Conservation (phyloP, 2,113 vertebrate genomes). For the human region GRCh38 chr6:57487001-57487500, state of each 20-base stretch:
- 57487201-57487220: slow-evolving; percentile 32
- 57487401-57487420: too few relatives aligned
- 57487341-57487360: too few relatives aligned
- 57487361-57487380: too few relatives aligned
- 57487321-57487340: too few relatives aligned
- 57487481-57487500: too few relatives aligned
- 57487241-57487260: background rate
- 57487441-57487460: too few relatives aligned
- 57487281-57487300: too few relatives aligned
- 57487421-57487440: too few relatives aligned
- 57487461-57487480: too few relatives aligned
- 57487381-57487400: too few relatives aligned
- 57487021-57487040: background rate
- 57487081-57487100: slow-evolving; percentile 39
- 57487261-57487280: too few relatives aligned
- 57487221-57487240: slow-evolving; percentile 43
- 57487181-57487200: slow-evolving; percentile 33
- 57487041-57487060: slow-evolving; percentile 16
- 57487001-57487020: background rate
- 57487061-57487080: slow-evolving; percentile 20
- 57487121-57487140: slow-evolving; percentile 36
- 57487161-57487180: slow-evolving; percentile 47
- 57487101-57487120: slow-evolving; percentile 34
- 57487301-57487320: too few relatives aligned
- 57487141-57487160: slow-evolving; percentile 57